phyloP scores from a whole-genome alignment of 2,797 vertebrate species.

The Arnoldichthys spilopterus region DNA sequence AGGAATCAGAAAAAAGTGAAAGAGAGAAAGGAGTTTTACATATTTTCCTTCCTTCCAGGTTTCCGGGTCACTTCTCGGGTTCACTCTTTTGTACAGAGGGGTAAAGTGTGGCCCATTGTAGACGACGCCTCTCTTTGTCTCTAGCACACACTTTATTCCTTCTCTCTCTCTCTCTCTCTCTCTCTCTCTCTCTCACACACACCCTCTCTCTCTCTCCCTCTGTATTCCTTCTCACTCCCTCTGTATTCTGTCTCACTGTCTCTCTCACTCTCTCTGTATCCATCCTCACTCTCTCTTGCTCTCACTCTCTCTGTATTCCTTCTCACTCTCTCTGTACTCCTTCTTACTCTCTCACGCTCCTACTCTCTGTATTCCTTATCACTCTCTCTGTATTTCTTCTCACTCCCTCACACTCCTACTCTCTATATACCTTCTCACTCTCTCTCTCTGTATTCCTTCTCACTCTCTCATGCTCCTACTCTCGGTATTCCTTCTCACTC shows the following conservation, averaged over 20 bases:
- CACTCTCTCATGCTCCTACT: too few relatives aligned
- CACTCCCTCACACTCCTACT: too few relatives aligned
- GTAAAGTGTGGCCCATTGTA: slow-evolving; percentile 76
- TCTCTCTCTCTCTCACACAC: slow-evolving; percentile 39
- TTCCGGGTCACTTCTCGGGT: slow-evolving; percentile 74
- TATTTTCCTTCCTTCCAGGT: slow-evolving; percentile 67
- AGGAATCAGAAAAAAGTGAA: not conserved
- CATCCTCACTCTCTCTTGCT: not conserved
- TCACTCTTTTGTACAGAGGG: slow-evolving; percentile 65
- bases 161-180: slow-evolving; percentile 47
- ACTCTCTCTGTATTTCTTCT: not conserved
- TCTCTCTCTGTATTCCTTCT: too few relatives aligned
- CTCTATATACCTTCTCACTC: too few relatives aligned
- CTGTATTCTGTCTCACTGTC: too few relatives aligned
- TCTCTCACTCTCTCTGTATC: slow-evolving; percentile 20
- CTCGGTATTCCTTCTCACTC: too few relatives aligned
- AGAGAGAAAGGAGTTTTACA: slow-evolving; percentile 10
- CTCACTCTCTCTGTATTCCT: not conserved
- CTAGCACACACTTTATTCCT: not conserved
- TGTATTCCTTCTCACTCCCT: not conserved
- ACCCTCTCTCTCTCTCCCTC: not conserved
- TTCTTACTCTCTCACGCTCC: too few relatives aligned
- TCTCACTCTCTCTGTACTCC: not conserved
- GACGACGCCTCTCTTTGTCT: slow-evolving; percentile 69
- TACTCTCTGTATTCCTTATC: too few relatives aligned